A percentile compares a stretch with the other conserved stretches of the same genome.
phyloP scores from a whole-genome alignment of 2,113 vertebrate species.

The Nycticebus coucang region DNA sequence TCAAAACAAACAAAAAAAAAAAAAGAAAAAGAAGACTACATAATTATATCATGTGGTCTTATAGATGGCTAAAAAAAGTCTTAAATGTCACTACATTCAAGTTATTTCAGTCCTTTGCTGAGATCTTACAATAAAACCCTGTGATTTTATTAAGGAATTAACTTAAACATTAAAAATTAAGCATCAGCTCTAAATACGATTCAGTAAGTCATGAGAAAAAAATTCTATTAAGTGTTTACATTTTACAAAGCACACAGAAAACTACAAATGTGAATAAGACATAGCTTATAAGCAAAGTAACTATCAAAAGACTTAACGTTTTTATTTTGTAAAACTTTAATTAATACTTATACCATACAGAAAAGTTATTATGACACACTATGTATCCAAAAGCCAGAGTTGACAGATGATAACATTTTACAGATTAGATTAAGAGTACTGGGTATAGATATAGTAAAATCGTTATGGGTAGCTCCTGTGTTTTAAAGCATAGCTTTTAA shows the following conservation, averaged over 20 bases:
- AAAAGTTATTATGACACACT: background rate
- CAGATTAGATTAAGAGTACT: background rate
- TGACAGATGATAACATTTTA: background rate
- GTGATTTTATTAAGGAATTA: background rate
- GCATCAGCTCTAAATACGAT: background rate
- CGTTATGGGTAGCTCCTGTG: background rate
- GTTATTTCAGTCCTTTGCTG: background rate
- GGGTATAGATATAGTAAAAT: no score
- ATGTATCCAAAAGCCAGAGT: background rate
- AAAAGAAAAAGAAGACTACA: no score
- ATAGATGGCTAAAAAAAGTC: background rate
- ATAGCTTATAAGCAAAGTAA: background rate
- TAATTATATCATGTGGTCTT: background rate
- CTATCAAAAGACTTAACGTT: background rate
- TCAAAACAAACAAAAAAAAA: no score
- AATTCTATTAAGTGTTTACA: background rate
- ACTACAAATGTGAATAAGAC: background rate
- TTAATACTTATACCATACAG: background rate
- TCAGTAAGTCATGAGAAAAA: background rate
- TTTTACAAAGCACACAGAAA: background rate
- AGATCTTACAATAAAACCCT: background rate
- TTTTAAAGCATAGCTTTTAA: background rate
- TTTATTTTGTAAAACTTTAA: background rate
- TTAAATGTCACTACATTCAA: background rate
- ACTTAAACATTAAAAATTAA: background rate